Conservation (phyloP, 2,113 vertebrate species). For the Arizona elegans region DNA sequence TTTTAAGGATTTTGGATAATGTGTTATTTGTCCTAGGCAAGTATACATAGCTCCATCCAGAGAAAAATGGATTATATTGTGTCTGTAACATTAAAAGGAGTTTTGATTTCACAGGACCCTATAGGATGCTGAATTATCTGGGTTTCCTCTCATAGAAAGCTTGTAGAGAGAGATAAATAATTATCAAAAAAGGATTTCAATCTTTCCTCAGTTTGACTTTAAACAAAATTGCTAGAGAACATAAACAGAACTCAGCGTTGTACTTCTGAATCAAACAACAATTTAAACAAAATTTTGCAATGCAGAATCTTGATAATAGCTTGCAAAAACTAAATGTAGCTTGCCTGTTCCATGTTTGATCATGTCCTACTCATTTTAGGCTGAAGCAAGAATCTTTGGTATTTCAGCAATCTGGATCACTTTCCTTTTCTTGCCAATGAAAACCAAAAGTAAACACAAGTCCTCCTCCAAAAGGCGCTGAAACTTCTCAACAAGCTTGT, state of each 20-base stretch:
- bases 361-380: background rate
- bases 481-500: background rate
- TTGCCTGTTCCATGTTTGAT: background rate
- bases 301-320: background rate
- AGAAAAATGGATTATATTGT: background rate
- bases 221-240: background rate
- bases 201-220: background rate
- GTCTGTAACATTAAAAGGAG: background rate
- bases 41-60: background rate
- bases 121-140: background rate
- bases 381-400: background rate
- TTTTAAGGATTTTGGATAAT: too few species aligned
- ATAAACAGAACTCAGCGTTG: background rate
- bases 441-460: background rate
- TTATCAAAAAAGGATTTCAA: background rate
- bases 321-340: background rate
- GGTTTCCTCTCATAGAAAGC: background rate
- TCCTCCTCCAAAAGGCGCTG: background rate
- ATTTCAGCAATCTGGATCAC: background rate
- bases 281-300: background rate
- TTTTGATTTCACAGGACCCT: background rate
- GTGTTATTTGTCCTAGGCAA: background rate
- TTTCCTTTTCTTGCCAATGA: background rate
- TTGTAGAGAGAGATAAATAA: background rate
- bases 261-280: background rate